A percentile compares a stretch with the other conserved stretches of the same genome.
Conservation (phyloP, 1,140 invertebrate species). For the Octopus sinensis region DNA sequence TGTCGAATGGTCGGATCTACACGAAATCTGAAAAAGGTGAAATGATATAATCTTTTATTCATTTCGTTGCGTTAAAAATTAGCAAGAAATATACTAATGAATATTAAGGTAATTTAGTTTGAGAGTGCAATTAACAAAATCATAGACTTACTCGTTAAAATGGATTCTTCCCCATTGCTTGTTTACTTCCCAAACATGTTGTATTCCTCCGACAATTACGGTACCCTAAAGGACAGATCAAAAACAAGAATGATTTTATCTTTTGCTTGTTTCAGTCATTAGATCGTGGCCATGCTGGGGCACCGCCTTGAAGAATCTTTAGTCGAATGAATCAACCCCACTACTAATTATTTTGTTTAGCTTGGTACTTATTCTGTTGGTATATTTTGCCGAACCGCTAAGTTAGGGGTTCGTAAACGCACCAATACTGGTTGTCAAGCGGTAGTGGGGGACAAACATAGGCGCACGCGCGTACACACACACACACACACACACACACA, state of each 20-base stretch:
- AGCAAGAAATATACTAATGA: slow-evolving; percentile 6
- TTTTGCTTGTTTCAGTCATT: not conserved
- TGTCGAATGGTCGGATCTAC: slow-evolving; percentile 49
- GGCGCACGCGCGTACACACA: no score
- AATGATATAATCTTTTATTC: not conserved
- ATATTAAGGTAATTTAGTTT: not conserved
- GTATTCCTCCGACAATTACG: slow-evolving; percentile 65
- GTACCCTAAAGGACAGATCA: slow-evolving; percentile 59
- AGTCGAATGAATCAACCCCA: no score
- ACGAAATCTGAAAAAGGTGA: slow-evolving; percentile 37
- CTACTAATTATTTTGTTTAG: no score
- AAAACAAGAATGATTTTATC: not conserved
- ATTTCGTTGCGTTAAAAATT: not conserved
- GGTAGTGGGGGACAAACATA: no score
- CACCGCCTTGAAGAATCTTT: no score
- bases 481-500: no score
- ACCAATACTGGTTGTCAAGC: no score
- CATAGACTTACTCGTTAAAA: slow-evolving; percentile 66
- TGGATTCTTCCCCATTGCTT: slow-evolving; percentile 66
- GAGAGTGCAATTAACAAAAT: not conserved
- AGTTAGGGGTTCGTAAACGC: no score
- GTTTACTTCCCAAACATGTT: slow-evolving; percentile 69
- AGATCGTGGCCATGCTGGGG: no score
- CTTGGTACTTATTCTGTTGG: no score
- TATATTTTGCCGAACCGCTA: no score